phyloP scores from a whole-genome alignment of 2,888 invertebrate species.

The Sinohyriopsis cumingii region DNA sequence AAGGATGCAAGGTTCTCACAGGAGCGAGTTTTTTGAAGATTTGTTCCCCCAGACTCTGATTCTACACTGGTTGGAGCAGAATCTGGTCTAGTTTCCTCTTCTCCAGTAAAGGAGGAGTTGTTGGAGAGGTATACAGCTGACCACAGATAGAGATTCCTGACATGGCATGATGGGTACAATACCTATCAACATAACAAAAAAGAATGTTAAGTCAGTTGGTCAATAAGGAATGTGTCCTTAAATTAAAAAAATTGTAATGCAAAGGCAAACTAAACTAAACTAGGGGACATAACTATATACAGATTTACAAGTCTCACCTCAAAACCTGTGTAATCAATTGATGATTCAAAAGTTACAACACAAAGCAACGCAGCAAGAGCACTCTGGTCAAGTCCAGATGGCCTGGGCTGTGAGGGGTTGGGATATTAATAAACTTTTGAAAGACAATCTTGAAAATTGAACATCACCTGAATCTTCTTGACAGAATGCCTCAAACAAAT shows the following conservation, averaged over 20 bases:
- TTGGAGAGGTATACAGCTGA: constrained; percentile 85
- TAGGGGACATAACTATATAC: background rate
- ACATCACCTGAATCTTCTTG: too few species aligned
- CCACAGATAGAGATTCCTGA: constrained; percentile 89
- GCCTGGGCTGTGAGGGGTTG: too few species aligned
- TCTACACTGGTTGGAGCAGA: constrained; percentile 25
- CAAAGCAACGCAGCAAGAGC: too few species aligned
- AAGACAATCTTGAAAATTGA: too few species aligned
- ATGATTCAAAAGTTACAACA: too few species aligned
- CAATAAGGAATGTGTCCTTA: background rate
- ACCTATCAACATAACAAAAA: constrained; percentile 76
- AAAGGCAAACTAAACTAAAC: background rate
- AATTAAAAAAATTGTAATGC: background rate
- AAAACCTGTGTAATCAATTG: too few species aligned
- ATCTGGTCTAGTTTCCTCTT: constrained; percentile 51
- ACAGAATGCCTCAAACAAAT: too few species aligned
- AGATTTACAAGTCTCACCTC: too few species aligned
- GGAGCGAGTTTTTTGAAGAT: constrained; percentile 82
- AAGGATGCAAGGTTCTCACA: constrained; percentile 83
- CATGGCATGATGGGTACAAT: constrained; percentile 88
- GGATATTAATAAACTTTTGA: too few species aligned
- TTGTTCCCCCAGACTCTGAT: constrained; percentile 14
- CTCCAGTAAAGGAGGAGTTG: constrained; percentile 52
- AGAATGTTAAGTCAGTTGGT: background rate
- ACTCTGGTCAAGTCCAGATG: too few species aligned